Evolutionary conservation across 1,140 invertebrate species (phyloP), one percentile per base, ranked within the genome.

Genomic region (Apis florea): DNA sequence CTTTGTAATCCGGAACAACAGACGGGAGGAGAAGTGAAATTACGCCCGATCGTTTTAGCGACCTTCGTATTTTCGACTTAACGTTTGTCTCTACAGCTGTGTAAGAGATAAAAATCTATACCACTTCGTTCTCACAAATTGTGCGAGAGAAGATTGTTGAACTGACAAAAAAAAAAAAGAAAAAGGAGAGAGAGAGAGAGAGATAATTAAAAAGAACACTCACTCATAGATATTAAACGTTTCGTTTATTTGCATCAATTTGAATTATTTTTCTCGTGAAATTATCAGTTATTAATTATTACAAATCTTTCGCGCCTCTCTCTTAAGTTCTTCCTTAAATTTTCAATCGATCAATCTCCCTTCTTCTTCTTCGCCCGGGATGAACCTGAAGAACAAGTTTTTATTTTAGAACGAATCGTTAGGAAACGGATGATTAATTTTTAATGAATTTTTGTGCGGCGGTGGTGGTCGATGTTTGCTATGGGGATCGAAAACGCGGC

Each of bases 401-500:
- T 12, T 3, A 12, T 24, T 4, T 66, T 31, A 61, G 9, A 31
- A n/a, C 26, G 17, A 3, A 19, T 17, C 31, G 24, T 31, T 19
- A 1, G 64, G 74, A 53, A 70, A 87, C 88, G 83, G 67, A 90
- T 91, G 86, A 90, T 90, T 89, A 87, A 87, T 90, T 90, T 89
- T 76, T 85, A 85, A 89, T 89, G 83, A 66, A 70, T 76, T 69
- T 77, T 76, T 61, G 19, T 58, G 59, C 9, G 73, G 21, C 79
- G 40, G 76, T 61, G 74, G 71, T 74, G 70, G 83, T 83, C 83
- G 79, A 71, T 85, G 81, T 87, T 88, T 88, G 84, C 70, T 49
- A n/a, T 76, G 61, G 84, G 87, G 79, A 88, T 89, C 56, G 77
- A 67, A 59, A 66, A 71, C 67, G 54, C 58, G 77, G 59, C 53